phyloP scores from a whole-genome alignment of 2,113 vertebrate species.

The Pelecanus crispus region DNA sequence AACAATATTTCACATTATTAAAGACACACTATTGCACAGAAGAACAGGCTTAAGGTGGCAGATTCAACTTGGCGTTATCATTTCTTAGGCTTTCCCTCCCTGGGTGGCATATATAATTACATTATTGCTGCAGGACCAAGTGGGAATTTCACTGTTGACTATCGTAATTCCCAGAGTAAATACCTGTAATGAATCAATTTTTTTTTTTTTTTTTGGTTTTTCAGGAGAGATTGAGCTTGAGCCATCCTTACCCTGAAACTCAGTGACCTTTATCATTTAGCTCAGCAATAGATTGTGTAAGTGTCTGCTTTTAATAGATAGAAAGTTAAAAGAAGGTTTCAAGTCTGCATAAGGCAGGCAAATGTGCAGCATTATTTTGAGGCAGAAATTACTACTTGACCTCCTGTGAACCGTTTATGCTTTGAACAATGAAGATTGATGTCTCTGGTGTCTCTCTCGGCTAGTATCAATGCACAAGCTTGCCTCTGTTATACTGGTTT shows the following conservation, averaged over 20 bases:
- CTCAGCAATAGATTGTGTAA: background rate
- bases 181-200: background rate
- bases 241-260: background rate
- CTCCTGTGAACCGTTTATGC: background rate
- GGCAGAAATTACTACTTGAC: background rate
- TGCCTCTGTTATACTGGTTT: background rate
- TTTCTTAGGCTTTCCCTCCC: background rate
- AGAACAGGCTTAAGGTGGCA: background rate
- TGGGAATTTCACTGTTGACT: background rate
- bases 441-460: background rate
- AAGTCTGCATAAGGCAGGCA: background rate
- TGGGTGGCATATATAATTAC: background rate
- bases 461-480: background rate
- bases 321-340: background rate
- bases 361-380: background rate
- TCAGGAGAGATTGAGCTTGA: background rate
- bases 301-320: background rate
- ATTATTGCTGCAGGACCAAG: background rate
- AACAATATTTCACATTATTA: background rate
- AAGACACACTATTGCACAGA: background rate
- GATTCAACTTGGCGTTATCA: background rate
- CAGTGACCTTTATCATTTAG: background rate
- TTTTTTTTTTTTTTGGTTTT: background rate
- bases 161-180: background rate
- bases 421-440: background rate